Percentiles rank a stretch among this genome's conserved stretches.
Conservation (phyloP, 2,113 vertebrate species). For the Naja naja region DNA sequence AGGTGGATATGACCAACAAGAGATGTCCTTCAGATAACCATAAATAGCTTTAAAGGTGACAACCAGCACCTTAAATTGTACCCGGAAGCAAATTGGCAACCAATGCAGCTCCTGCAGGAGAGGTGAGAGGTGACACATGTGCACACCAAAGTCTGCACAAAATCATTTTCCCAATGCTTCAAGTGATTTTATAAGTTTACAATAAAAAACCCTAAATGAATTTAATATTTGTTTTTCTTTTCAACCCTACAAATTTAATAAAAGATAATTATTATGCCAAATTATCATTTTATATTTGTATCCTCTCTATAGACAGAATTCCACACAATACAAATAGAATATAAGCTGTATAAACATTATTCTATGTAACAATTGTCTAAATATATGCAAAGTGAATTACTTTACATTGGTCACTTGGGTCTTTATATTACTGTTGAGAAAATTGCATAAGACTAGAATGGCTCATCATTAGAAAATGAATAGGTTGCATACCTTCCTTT, state of each 20-base stretch:
- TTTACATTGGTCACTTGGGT: constrained; percentile 53
- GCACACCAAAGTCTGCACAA: background rate
- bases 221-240: background rate
- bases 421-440: constrained; percentile 10
- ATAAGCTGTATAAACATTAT: constrained; percentile 27
- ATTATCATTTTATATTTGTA: background rate
- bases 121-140: background rate
- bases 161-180: background rate
- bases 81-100: background rate
- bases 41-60: background rate
- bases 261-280: background rate
- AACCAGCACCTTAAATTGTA: background rate
- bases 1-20: background rate
- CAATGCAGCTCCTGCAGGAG: background rate
- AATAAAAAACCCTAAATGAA: background rate
- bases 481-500: background rate
- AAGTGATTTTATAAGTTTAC: background rate
- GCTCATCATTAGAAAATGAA: constrained; percentile 11
- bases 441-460: background rate
- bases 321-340: background rate
- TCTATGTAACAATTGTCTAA: constrained; percentile 51
- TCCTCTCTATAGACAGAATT: background rate
- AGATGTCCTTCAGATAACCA: background rate
- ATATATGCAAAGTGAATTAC: constrained; percentile 52
- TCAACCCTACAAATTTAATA: background rate